phyloP scores from a whole-genome alignment of 2,888 invertebrate genomes.

The Pristionchus arcanus region DNA sequence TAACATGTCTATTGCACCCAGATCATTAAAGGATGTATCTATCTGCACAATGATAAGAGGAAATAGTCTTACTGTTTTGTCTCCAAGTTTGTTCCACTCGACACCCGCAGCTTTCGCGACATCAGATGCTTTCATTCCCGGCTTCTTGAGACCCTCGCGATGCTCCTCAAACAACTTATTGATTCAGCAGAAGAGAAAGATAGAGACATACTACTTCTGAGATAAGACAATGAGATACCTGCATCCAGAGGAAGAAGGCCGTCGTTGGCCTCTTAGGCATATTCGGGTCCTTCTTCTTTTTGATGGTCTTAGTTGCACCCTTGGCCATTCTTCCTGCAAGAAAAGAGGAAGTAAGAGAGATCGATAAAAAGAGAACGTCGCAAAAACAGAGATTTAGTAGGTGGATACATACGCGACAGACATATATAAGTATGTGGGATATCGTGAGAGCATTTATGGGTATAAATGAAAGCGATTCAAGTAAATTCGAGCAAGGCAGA shows the following conservation, averaged over 20 bases:
- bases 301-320: slow-evolving; percentile 27
- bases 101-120: slow-evolving; percentile 51
- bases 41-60: too few relatives aligned
- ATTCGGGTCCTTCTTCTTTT: slow-evolving; percentile 46
- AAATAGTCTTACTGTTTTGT: slow-evolving; percentile 28
- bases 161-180: slow-evolving; percentile 48
- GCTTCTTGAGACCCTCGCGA: slow-evolving; percentile 59
- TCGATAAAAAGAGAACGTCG: not conserved
- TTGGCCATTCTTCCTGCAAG: slow-evolving; percentile 26
- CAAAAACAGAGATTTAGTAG: not conserved
- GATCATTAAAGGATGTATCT: too few relatives aligned
- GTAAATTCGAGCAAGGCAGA: not conserved
- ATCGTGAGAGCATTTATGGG: too few relatives aligned
- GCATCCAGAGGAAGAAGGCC: slow-evolving; percentile 54
- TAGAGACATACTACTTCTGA: not conserved
- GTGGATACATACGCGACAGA: too few relatives aligned
- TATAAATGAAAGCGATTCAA: too few relatives aligned
- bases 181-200: not conserved
- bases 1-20: too few relatives aligned
- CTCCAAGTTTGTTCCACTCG: slow-evolving; percentile 51
- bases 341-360: not conserved
- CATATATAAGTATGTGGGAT: too few relatives aligned
- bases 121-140: slow-evolving; percentile 58
- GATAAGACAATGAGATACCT: not conserved
- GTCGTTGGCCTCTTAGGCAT: slow-evolving; percentile 55